Conservation (phyloP, 2,797 vertebrate species). For the Prunella strophiata region DNA sequence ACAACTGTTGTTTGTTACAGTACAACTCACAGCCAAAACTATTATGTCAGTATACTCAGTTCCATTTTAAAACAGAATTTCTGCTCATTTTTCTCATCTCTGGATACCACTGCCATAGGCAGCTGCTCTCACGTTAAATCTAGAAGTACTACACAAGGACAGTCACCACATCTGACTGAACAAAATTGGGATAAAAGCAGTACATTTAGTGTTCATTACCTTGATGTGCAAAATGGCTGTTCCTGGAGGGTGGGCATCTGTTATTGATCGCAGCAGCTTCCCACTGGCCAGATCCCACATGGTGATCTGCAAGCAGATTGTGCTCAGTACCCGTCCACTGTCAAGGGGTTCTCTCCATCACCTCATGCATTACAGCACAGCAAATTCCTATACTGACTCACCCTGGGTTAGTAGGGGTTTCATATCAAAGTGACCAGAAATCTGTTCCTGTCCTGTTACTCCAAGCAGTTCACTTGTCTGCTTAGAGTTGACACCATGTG, state of each 20-base stretch:
- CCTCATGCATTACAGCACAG: accelerated
- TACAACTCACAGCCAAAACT: background rate
- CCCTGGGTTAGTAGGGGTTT: background rate
- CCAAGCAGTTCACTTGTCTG: background rate
- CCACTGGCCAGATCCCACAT: conserved; percentile 99
- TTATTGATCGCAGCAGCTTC: conserved; percentile 94
- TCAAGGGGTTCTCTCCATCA: background rate
- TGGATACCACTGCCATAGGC: background rate
- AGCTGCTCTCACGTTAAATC: background rate
- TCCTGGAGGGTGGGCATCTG: conserved; percentile 95
- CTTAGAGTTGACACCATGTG: background rate
- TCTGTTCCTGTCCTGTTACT: background rate
- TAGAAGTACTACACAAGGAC: background rate
- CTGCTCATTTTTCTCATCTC: background rate
- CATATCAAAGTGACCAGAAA: background rate
- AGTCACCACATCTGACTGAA: background rate
- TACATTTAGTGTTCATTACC: conserved; percentile 72
- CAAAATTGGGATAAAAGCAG: background rate
- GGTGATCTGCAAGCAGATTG: conserved; percentile 85
- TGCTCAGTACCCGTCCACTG: background rate
- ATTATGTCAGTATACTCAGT: background rate
- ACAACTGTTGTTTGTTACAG: background rate
- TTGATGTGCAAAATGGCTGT: conserved; percentile 96
- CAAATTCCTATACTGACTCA: background rate
- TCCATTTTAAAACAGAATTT: background rate